Percentiles rank a stretch among this genome's conserved stretches.
Conservation (phyloP, 2,113 vertebrate genomes). For the Crotalus helleri region DNA sequence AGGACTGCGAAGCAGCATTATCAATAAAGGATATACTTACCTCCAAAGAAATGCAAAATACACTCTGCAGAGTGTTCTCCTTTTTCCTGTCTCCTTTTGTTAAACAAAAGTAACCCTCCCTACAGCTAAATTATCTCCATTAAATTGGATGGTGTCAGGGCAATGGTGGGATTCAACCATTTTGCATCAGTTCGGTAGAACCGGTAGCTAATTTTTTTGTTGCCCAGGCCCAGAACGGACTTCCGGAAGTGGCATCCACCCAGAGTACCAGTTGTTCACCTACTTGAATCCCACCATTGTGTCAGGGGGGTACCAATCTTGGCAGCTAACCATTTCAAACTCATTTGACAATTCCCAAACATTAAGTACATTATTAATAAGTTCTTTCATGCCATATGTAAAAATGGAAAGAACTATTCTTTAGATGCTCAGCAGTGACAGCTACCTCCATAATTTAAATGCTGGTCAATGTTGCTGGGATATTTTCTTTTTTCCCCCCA, state of each 20-base stretch:
- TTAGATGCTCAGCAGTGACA: slow-evolving; percentile 53
- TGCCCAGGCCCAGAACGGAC: no score
- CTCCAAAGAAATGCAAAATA: background rate
- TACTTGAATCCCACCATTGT: no score
- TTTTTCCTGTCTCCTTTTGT: slow-evolving; percentile 2
- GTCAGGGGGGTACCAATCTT: slow-evolving; percentile 25
- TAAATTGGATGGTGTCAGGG: slow-evolving; percentile 41
- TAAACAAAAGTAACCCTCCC: slow-evolving; percentile 49
- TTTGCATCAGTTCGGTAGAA: no score
- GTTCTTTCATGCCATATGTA: slow-evolving; percentile 58
- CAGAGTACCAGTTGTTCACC: no score
- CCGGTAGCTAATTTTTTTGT: no score
- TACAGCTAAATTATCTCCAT: slow-evolving; percentile 37
- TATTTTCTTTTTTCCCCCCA: slow-evolving; percentile 13
- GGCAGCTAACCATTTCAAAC: slow-evolving; percentile 33
- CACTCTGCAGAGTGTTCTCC: no score
- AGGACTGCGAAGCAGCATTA: background rate
- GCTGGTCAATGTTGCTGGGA: slow-evolving; percentile 46
- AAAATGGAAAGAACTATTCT: slow-evolving; percentile 51
- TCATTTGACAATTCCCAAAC: slow-evolving; percentile 56
- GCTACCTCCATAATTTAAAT: slow-evolving; percentile 59
- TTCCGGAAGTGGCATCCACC: no score
- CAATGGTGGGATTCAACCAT: no score
- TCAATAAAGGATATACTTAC: background rate
- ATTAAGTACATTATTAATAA: slow-evolving; percentile 51